Percentiles rank a stretch among this genome's conserved stretches.
Conservation (phyloP, 2,113 vertebrate genomes). For the rat (Rattus norvegicus) region DNA sequence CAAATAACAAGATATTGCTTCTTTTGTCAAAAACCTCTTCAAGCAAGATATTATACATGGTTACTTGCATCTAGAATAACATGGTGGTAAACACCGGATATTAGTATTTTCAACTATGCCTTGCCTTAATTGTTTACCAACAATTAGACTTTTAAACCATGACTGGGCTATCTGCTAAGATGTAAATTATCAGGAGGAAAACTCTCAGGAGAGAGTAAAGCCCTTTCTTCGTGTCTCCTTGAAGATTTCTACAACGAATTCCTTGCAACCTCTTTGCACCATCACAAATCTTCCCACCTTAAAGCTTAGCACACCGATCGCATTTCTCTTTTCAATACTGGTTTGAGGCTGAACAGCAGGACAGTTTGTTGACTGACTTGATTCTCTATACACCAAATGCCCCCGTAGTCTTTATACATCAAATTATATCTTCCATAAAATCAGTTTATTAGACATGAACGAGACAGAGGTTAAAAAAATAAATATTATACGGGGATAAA, state of each 20-base stretch:
- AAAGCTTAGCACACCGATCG: slow-evolving; percentile 72
- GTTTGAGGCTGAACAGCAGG: slow-evolving; percentile 64
- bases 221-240: slow-evolving; percentile 75
- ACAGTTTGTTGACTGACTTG: slow-evolving; percentile 68
- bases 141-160: slow-evolving; percentile 43
- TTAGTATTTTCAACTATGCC: slow-evolving; percentile 63
- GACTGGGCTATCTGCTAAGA: slow-evolving; percentile 43
- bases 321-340: slow-evolving; percentile 63
- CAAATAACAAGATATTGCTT: slow-evolving; percentile 61
- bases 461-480: slow-evolving; percentile 65
- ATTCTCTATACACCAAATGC: slow-evolving; percentile 73
- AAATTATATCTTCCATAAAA: slow-evolving; percentile 67
- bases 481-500: slow-evolving; percentile 63
- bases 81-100: slow-evolving; percentile 5
- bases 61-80: slow-evolving; percentile 63
- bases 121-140: slow-evolving; percentile 66
- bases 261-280: slow-evolving; percentile 43
- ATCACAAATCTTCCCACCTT: slow-evolving; percentile 62
- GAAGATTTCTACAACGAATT: slow-evolving; percentile 67
- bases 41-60: slow-evolving; percentile 64
- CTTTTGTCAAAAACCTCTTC: slow-evolving; percentile 70
- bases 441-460: slow-evolving; percentile 72
- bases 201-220: slow-evolving; percentile 76
- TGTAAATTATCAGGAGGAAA: slow-evolving; percentile 55
- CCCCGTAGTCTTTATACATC: slow-evolving; percentile 17